Evolutionary conservation across 2,888 invertebrate genomes (phyloP).

Genomic region (Capitulum mitella): DNA sequence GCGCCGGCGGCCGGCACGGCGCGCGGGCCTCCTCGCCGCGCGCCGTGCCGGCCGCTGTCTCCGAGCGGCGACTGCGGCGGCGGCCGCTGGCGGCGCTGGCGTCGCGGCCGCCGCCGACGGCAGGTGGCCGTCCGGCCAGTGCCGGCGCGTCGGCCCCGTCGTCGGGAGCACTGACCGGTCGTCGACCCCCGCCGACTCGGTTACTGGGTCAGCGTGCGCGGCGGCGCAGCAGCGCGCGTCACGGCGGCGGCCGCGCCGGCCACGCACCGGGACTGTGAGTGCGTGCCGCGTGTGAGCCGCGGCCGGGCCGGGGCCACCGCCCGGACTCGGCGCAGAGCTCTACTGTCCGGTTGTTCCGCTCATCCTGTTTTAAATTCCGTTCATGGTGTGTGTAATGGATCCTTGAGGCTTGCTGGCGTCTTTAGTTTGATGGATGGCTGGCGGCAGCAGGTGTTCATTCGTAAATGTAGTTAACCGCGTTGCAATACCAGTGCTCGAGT

Average conservation of each 20-base stretch:
- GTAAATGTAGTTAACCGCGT: no score
- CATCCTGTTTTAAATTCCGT: no score
- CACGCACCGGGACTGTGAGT: no score
- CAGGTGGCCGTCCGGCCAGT: background rate
- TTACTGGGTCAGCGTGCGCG: background rate
- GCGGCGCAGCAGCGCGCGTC: background rate
- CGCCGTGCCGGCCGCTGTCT: background rate
- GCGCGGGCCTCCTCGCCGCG: background rate
- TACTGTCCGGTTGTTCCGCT: no score
- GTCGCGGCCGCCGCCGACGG: background rate
- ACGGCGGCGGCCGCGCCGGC: background rate
- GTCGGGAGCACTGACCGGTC: slow-evolving; percentile 10
- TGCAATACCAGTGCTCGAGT: no score
- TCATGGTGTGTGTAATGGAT: no score
- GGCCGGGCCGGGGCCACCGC: no score
- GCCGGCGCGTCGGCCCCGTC: slow-evolving; percentile 4
- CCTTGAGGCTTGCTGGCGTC: no score
- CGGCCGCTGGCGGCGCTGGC: background rate
- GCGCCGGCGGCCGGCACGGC: background rate
- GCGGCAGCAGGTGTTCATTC: no score
- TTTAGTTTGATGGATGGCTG: no score
- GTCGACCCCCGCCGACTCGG: slow-evolving; percentile 15
- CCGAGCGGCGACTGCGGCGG: background rate
- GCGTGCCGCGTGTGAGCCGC: no score
- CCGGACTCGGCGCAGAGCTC: no score